Base-by-base conservation (phyloP, 2,888 invertebrate genomes). In the Macropis europaea region DNA sequence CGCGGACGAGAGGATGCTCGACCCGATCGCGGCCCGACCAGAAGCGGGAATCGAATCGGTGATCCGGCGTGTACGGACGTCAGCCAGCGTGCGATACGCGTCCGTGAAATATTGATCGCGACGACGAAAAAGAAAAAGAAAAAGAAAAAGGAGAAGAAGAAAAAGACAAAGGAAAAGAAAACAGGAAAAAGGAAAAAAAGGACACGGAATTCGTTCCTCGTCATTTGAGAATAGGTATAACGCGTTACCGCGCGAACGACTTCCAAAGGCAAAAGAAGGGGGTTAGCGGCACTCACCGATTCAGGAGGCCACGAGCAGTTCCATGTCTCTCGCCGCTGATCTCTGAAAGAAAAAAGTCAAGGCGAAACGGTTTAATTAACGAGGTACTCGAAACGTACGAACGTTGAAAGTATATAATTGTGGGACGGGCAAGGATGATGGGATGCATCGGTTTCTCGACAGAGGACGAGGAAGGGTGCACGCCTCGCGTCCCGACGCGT, bases 321-420 rank as follows among this genome's bases (percentile, higher is more conserved):
- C 75, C 83, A 79, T 82, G 60, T 70, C 72, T 54, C 72, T 75
- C 50, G 50, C 54, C 43, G 53, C 34, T 69, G 73, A 74, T 72
- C 64, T 64, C 78, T 79, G 81, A 17, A 84, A 84, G 70, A 68
- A 62, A 82, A 50, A 76, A 63, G 59, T 66, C 56, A 61, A 73
- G 47, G 36, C 67, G 66, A 68, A 78, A 82, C 77, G 75, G 82
- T 83, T 78, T 81, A 85, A 86, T 85, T 85, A 85, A 84, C 78
- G 73, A 81, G 76, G 45, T 15, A 69, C 71, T 77, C 71, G 50
- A 64, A 13, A 38, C 52, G 26, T 62, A 56, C 43, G 40, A 50
- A 32, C 61, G 42, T 30, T 43, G 50, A 60, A 77, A 76, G 79
- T 73, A 48, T 72, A 77, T 79, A 80, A 85, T 80, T 70, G 75